Base-by-base conservation (phyloP, 2,113 vertebrate genomes). In the Neogale vison region DNA sequence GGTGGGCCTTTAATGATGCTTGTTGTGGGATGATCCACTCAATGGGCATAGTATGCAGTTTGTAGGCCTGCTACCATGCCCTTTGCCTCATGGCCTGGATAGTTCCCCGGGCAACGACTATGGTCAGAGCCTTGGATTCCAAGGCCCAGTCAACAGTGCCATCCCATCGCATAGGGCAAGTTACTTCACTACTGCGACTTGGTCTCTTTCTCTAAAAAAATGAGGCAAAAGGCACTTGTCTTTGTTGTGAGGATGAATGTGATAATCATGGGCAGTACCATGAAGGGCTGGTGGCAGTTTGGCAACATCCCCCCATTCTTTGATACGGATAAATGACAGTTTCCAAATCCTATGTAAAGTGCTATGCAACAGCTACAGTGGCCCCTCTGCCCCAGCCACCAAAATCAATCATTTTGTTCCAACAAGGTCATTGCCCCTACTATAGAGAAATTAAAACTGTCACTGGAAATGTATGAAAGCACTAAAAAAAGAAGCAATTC, bases 1-100 rank as follows among this genome's bases (percentile, higher is more conserved):
- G 99, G 99, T 99, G 98, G 84, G 96, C 45, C 5, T 55, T 79
- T 55, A 1, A 3, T 45, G 0, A 2, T 31, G 77, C 65, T 88
- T n/a, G 10, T 20, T 36, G 3, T 7, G 9, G 24, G 0, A 1
- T 6, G 31, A 6, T 67, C 21, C 2, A 23, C 23, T 47, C 45
- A 0, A 1, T 18, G 42, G 24, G 13, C 1, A 3, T 0, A 21
- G 29, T 4, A 8, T 6, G 7, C 3, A 13, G 8, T 34, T 12
- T 42, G 12, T 47, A 39, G 65, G 59, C 39, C 61, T 14, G 6
- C 65, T 39, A 7, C 55, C 55, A 42, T 20, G 21, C 31, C 14
- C 24, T 52, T 79, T 71, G 36, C 42, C 50, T 50, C 26, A 45
- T 31, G 20, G 52, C 34, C 77, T 26, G 34, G 65, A n/a, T 61